phyloP scores from a whole-genome alignment of 2,113 vertebrate genomes.

The Rattus rattus region DNA sequence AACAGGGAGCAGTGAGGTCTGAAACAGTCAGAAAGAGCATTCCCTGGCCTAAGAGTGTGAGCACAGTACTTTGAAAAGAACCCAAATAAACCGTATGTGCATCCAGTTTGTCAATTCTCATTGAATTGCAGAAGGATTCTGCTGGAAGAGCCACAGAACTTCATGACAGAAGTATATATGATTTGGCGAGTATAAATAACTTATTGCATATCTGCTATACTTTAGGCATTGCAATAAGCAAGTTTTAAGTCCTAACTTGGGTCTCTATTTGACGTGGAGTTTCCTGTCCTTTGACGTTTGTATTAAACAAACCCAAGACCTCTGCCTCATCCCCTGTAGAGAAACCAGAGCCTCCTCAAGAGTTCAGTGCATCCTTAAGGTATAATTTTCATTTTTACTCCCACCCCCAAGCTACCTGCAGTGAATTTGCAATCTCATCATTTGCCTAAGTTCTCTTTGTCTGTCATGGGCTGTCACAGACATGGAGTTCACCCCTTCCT shows the following conservation, averaged over 20 bases:
- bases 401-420: background rate
- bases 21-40: background rate
- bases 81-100: background rate
- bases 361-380: background rate
- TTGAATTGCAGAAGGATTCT: background rate
- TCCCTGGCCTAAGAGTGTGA: background rate
- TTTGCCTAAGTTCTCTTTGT: background rate
- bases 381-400: background rate
- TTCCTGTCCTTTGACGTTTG: background rate
- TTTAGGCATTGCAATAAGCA: background rate
- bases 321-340: background rate
- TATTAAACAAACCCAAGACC: background rate
- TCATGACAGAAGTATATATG: background rate
- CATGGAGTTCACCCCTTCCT: background rate
- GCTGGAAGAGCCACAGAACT: background rate
- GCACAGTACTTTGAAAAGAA: background rate
- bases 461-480: background rate
- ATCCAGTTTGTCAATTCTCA: no score
- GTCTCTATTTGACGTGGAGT: background rate
- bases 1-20: background rate
- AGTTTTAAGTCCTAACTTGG: background rate
- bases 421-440: background rate
- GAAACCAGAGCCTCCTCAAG: background rate
- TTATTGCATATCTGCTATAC: background rate
- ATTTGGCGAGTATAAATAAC: background rate